phyloP scores from a whole-genome alignment of 64 coral and sea anemone genomes.

The Pachyseris speciosa region DNA sequence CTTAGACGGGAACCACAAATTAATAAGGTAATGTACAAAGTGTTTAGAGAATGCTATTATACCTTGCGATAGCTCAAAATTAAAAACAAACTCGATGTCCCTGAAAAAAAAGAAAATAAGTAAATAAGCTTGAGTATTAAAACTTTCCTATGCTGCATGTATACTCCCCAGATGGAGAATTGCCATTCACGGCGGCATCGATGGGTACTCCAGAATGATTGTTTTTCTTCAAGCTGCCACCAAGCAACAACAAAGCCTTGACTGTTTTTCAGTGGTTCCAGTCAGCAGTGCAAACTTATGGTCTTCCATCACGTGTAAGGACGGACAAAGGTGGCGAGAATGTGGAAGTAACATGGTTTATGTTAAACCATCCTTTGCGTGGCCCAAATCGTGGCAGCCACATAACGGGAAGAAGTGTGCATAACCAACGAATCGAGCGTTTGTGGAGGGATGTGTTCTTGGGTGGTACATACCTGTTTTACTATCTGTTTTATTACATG shows the following conservation, averaged over 20 bases:
- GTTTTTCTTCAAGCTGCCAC: constrained; percentile 6
- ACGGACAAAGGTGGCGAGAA: constrained; percentile 46
- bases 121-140: background rate
- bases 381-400: constrained; percentile 30
- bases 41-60: constrained; percentile 21
- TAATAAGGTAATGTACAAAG: constrained; percentile 38
- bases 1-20: constrained; percentile 26
- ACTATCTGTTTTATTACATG: constrained; percentile 37
- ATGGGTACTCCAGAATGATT: constrained; percentile 23
- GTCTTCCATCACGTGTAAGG: constrained; percentile 33
- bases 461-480: constrained; percentile 30
- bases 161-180: constrained; percentile 39
- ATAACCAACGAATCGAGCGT: constrained; percentile 1
- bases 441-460: constrained; percentile 45
- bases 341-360: constrained; percentile 24
- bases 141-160: background rate
- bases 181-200: constrained; percentile 31
- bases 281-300: constrained; percentile 2
- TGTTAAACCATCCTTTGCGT: constrained; percentile 22
- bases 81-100: background rate
- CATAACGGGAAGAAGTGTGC: constrained; percentile 43
- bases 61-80: background rate
- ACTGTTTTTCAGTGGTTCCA: constrained; percentile 22
- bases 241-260: constrained; percentile 32
- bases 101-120: background rate